Conservation (phyloP, 2,797 vertebrate genomes). For the Aeoliscus strigatus region DNA sequence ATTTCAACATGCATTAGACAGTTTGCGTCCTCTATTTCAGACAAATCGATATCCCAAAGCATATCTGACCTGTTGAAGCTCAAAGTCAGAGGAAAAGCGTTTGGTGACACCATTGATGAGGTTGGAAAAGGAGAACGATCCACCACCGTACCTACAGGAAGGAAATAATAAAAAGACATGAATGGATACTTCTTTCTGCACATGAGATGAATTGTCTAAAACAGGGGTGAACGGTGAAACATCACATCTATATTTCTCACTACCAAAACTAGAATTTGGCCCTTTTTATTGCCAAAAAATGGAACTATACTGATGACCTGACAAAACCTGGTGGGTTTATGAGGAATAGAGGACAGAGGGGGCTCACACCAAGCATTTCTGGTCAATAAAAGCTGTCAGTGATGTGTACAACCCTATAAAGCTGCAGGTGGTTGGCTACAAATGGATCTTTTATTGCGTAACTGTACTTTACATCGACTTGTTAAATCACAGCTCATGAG, state of each 20-base stretch:
- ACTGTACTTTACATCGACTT: background rate
- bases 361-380: background rate
- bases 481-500: slow-evolving; percentile 3
- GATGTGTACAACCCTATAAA: slow-evolving; percentile 22
- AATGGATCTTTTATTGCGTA: slow-evolving; percentile 9
- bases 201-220: no score
- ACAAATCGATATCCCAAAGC: no score
- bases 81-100: slow-evolving; percentile 81
- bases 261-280: no score
- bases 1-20: no score
- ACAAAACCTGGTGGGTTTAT: slow-evolving; percentile 4
- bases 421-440: slow-evolving; percentile 1
- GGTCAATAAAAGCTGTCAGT: slow-evolving; percentile 15
- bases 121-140: slow-evolving; percentile 91
- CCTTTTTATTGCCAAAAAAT: no score
- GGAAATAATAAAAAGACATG: background rate
- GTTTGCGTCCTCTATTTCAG: no score
- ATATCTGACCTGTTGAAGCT: slow-evolving; percentile 82
- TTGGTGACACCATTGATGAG: slow-evolving; percentile 80
- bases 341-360: slow-evolving; percentile 8
- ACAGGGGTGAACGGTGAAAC: no score
- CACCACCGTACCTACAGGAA: slow-evolving; percentile 82
- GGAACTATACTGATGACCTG: background rate
- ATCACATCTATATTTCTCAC: no score
- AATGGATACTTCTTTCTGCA: no score